These are phyloP conservation scores for Drosophila triauraria DNA, from an alignment of 1,140 invertebrate species.

Conservation along the genomic window DNA sequence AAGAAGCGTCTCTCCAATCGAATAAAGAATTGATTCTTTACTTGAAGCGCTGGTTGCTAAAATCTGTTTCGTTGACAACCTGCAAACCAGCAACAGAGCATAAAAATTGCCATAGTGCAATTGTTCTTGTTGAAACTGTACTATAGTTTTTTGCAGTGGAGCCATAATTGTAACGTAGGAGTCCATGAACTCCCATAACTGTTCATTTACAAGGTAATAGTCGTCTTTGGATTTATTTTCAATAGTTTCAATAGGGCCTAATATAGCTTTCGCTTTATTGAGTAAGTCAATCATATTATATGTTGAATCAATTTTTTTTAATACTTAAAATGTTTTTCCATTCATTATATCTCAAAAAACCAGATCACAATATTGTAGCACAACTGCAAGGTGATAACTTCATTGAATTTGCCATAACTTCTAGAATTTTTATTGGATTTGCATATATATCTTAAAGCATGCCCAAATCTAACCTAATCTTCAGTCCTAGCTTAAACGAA, in stretches of 20 bases:
- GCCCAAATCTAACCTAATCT: no score
- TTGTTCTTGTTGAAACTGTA: background rate
- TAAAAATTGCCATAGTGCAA: no score
- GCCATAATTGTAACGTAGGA: background rate
- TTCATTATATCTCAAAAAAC: no score
- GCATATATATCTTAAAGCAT: no score
- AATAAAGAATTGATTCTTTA: background rate
- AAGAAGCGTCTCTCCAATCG: no score
- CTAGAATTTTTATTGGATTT: no score
- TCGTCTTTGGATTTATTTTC: background rate
- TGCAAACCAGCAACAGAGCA: no score
- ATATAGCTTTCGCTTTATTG: background rate
- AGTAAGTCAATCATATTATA: constrained; percentile 24
- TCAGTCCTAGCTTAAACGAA: no score
- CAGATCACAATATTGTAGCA: no score
- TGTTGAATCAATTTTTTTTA: constrained; percentile 1
- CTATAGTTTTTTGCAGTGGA: background rate
- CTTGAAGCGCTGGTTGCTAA: background rate
- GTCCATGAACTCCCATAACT: background rate
- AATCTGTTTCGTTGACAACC: background rate
- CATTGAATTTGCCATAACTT: no score
- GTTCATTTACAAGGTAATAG: background rate
- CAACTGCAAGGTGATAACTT: no score
- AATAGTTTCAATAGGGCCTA: background rate
- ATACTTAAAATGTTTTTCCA: no score